Base-by-base conservation (phyloP, 2,888 invertebrate species). In the Anorthoa munda region DNA sequence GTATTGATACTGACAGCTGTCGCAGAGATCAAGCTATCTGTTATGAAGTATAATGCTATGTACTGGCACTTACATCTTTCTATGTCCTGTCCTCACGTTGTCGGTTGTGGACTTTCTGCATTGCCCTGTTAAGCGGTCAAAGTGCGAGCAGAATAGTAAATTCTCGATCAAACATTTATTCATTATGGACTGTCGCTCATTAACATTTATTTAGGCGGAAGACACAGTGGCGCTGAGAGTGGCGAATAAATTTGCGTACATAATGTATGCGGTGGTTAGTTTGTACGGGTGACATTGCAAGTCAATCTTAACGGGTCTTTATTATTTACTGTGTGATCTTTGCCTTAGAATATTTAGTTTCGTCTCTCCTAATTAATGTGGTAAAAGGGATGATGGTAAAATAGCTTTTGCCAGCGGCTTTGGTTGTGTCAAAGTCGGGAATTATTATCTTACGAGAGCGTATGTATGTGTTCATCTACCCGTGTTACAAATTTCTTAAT, bases 111-210 rank as follows among this genome's bases (percentile, higher is more conserved):
- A 18, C 4, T 31, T 74, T 83, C 67, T 71, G 67, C 11, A 46
- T 5, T 5, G 55, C 15, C 12, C 45, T 58, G 56, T n/a, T 0
- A 31, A 23, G 18, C 4, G 45, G 39, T n/a, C 80, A 79, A 82
- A 82, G 77, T 84, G 87, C 79, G 82, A 79, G 71, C 74, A 87
- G 90, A 91, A 90, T 91, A 86, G 89, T 87, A 87, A 89, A 87
- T 89, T 90, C 86, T 85, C 88, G 87, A 91, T 91, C 89, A 87
- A 86, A 84, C 86, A 84, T 88, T 90, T 88, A 90, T 90, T 90
- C 88, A 90, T 89, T 89, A 89, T 86, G 77, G 82, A 61, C 81
- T 82, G 84, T 80, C 79, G 80, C 86, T 89, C 88, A 89, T 91
- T 90, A 90, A 88, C 89, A 90, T 92, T 91, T 89, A 90, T 90